These are phyloP conservation scores for Homalodisca vitripennis DNA, from an alignment of 1,140 invertebrate species.

Conservation along the genomic window DNA sequence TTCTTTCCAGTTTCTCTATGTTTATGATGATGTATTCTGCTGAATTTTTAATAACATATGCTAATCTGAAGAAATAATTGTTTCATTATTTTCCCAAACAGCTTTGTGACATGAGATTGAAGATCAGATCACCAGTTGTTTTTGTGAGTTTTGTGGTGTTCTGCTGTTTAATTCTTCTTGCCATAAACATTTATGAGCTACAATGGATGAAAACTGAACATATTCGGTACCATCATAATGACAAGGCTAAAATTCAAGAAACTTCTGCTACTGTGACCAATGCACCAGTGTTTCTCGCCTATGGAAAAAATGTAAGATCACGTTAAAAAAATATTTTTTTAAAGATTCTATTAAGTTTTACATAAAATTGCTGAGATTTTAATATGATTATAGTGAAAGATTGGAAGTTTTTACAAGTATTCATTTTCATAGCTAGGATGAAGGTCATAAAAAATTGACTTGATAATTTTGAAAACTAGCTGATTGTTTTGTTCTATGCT, in stretches of 20 bases:
- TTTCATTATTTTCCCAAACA: too few relatives aligned
- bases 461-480: neutral
- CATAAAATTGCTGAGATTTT: neutral
- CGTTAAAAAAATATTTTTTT: neutral
- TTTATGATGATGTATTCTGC: too few relatives aligned
- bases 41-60: too few relatives aligned
- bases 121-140: too few relatives aligned
- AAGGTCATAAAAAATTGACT: neutral
- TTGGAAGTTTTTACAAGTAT: too few relatives aligned
- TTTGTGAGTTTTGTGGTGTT: conserved; percentile 28
- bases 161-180: conserved; percentile 34
- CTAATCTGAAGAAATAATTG: too few relatives aligned
- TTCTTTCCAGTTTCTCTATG: too few relatives aligned
- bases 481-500: neutral
- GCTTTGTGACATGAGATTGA: too few relatives aligned
- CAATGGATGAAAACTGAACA: conserved; percentile 38
- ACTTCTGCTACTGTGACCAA: neutral
- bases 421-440: too few relatives aligned
- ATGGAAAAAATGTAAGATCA: conserved; percentile 36
- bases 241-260: neutral
- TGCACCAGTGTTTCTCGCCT: conserved; percentile 29
- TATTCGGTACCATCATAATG: conserved; percentile 36
- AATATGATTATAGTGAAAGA: too few relatives aligned
- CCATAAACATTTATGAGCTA: conserved; percentile 37
- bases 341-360: neutral